Conservation (phyloP, 2,113 vertebrate species). For the Aegithalos caudatus region DNA sequence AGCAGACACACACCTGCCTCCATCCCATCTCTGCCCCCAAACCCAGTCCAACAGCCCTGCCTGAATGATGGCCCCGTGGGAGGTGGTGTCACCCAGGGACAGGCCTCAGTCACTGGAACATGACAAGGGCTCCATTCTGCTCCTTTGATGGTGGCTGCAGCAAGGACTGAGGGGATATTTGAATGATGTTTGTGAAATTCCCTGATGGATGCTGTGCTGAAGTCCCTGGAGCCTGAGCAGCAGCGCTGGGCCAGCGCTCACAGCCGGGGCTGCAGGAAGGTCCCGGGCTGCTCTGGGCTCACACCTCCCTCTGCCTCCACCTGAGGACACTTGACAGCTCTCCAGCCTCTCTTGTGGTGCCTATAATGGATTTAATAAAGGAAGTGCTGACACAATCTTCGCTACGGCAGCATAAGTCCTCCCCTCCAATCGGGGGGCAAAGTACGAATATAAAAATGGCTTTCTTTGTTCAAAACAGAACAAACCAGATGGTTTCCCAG, state of each 20-base stretch:
- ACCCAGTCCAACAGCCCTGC: neutral
- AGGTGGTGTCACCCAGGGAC: neutral
- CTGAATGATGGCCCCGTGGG: accelerated
- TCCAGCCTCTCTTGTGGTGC: slow-evolving; percentile 12
- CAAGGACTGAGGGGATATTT: neutral
- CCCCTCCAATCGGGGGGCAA: slow-evolving; percentile 29
- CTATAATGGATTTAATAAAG: slow-evolving; percentile 61
- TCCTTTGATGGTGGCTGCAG: neutral
- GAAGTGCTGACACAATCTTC: slow-evolving; percentile 65
- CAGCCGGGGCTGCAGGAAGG: slow-evolving; percentile 8
- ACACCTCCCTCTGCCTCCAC: neutral
- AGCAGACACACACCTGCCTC: neutral
- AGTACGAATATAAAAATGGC: slow-evolving; percentile 39
- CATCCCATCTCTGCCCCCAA: neutral
- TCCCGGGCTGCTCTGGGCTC: neutral
- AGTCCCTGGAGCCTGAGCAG: neutral
- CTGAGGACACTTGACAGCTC: slow-evolving; percentile 22
- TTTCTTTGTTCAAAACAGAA: slow-evolving; percentile 67
- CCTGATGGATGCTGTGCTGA: neutral
- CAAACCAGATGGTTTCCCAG: slow-evolving; percentile 68
- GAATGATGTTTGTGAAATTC: neutral
- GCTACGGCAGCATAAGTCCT: neutral
- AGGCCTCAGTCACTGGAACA: neutral
- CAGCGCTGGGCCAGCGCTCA: neutral
- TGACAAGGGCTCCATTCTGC: neutral